Evolutionary conservation across 2,113 vertebrate species (phyloP), one percentile per base, ranked within the genome.

Genomic region (Microtus pennsylvanicus): DNA sequence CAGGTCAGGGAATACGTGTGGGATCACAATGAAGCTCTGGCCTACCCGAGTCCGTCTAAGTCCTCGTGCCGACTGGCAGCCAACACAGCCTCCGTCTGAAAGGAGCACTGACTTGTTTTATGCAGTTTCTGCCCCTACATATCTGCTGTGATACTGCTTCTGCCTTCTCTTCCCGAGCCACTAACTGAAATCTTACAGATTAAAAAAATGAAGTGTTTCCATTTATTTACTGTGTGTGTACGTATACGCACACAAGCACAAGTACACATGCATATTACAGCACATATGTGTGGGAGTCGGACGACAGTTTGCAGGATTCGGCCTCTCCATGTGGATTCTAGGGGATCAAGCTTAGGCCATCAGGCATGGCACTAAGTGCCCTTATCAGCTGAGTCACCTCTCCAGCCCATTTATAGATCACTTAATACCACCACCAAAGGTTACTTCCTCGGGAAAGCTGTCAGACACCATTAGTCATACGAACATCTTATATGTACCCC

Each of bases 81-180:
- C 35, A 13, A 42, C 26, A 45, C 30, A 21, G 52, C 52, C 87
- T 83, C 35, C 55, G n/a, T 89, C 67, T 91, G 74, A 89, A 80
- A 81, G 35, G 47, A 91, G 24, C 58, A 69, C 28, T n/a, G 78
- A n/a, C 67, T 69, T 87, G 86, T 82, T 45, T 45, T n/a, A 28
- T 87, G n/a, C 1, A 13, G 19, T 61, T 85, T 89, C 70, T 61
- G 69, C 38, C 83, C 87, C 47, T 21, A 86, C 47, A 67, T 10
- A 96, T 33, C 75, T 75, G 61, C 24, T 38, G 35, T 55, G 22
- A 35, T 80, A 33, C 55, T 87, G 90, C 77, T 47, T 77, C 28
- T 89, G 86, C n/a, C 55, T 87, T 93, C 38, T 91, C 87, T 91
- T 91, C 14, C 47, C 38, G 4, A 38, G 33, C 75, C 22, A 91